A percentile compares a stretch with the other conserved stretches of the same genome.
Evolutionary conservation across 1,140 invertebrate species (phyloP).

Genomic region (Chrysomallon squamiferum): DNA sequence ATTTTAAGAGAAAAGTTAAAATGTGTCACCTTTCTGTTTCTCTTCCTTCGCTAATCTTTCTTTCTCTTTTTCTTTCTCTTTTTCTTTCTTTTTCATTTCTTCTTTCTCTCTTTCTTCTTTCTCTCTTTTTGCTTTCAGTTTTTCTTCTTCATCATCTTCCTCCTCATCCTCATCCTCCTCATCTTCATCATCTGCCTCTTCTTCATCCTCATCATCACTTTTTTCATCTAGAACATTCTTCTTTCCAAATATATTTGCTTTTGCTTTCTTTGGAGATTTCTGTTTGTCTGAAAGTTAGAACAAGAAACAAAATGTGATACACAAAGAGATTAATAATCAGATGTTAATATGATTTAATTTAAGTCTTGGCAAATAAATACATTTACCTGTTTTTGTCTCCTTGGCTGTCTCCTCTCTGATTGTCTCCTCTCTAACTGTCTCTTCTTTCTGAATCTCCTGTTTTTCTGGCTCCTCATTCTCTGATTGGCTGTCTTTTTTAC

Average conservation of each 20-base stretch:
- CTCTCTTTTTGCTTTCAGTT: conserved; percentile 13
- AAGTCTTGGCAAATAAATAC: too few relatives aligned
- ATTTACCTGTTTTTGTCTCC: conserved; percentile 7
- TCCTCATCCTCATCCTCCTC: conserved; percentile 7
- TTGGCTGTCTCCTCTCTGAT: too few relatives aligned
- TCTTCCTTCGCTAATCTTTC: conserved; percentile 9
- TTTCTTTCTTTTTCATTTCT: background rate
- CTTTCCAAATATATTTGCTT: too few relatives aligned
- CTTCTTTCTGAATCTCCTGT: conserved; percentile 4
- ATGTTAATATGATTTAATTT: too few relatives aligned
- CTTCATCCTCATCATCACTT: conserved; percentile 5
- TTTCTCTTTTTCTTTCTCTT: conserved; percentile 2
- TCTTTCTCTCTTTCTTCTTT: conserved; percentile 9
- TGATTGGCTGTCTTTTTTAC: conserved; percentile 8
- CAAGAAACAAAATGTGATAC: too few relatives aligned
- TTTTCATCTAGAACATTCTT: conserved; percentile 1
- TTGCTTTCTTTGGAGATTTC: background rate
- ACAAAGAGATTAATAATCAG: too few relatives aligned
- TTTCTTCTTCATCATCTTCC: conserved; percentile 5
- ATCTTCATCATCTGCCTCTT: background rate
- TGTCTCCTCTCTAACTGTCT: conserved; percentile 9
- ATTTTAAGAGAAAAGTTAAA: too few relatives aligned
- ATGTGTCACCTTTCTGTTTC: conserved; percentile 13
- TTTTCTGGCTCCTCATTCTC: conserved; percentile 8
- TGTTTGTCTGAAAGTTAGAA: background rate